These are phyloP conservation scores for Epinotia nisella DNA, from an alignment of 2,888 invertebrate genomes.

Conservation along the genomic window DNA sequence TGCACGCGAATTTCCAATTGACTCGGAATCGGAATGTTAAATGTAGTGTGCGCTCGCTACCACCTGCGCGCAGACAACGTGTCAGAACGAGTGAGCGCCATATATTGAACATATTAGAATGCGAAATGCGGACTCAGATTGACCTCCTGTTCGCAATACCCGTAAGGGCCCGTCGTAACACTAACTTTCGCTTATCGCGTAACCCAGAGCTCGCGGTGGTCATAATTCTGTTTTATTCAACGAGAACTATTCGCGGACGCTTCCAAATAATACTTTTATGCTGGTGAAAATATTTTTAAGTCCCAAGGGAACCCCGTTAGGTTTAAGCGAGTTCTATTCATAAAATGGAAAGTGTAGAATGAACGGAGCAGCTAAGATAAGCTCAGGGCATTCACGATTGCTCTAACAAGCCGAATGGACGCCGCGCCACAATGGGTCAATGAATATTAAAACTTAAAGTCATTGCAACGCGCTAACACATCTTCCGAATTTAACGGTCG, in stretches of 20 bases:
- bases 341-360: neutral
- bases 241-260: conserved; percentile 38
- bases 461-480: too few relatives aligned
- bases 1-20: too few relatives aligned
- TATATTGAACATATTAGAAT: neutral
- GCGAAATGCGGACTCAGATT: neutral
- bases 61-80: neutral
- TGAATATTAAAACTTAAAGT: too few relatives aligned
- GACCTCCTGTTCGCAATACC: conserved; percentile 21
- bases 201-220: conserved; percentile 39
- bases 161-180: conserved; percentile 43
- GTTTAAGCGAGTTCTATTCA: conserved; percentile 1
- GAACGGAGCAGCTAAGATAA: neutral
- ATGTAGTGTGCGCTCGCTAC: too few relatives aligned
- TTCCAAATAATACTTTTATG: conserved; percentile 33
- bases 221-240: conserved; percentile 43
- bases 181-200: conserved; percentile 48
- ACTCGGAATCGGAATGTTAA: too few relatives aligned
- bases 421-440: too few relatives aligned
- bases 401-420: too few relatives aligned
- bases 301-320: conserved; percentile 14
- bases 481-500: too few relatives aligned
- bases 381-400: too few relatives aligned
- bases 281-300: conserved; percentile 29
- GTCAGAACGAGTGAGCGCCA: neutral